These are phyloP conservation scores for Imbricaverruca yamaguchii DNA, from an alignment of 2,888 invertebrate genomes.

Conservation along the genomic window DNA sequence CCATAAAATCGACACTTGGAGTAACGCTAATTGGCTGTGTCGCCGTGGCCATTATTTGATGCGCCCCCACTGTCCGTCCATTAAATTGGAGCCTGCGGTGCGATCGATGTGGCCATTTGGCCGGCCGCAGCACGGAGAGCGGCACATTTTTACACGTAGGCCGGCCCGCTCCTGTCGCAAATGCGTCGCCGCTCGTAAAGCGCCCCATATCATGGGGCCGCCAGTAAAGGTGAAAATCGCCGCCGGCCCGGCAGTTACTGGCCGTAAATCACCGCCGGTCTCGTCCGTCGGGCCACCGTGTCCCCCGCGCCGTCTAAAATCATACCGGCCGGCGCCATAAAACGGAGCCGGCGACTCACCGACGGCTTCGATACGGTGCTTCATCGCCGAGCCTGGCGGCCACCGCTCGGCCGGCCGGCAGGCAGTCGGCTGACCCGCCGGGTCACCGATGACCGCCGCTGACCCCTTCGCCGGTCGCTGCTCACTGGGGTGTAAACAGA, in stretches of 20 bases:
- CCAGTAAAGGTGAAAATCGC: not conserved
- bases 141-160: not conserved
- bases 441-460: not conserved
- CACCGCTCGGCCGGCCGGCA: not conserved
- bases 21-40: slow-evolving; percentile 12
- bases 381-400: too few relatives aligned
- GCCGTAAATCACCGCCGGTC: slow-evolving; percentile 8
- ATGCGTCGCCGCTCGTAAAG: slow-evolving; percentile 6
- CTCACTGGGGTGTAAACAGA: not conserved
- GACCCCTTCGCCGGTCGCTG: not conserved
- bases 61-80: slow-evolving; percentile 19
- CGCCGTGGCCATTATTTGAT: slow-evolving; percentile 16
- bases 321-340: too few relatives aligned
- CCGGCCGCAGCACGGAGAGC: not conserved
- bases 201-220: not conserved
- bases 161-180: not conserved
- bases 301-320: too few relatives aligned
- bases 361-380: too few relatives aligned
- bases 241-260: not conserved
- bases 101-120: slow-evolving; percentile 3
- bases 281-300: not conserved
- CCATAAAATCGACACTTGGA: slow-evolving; percentile 13
- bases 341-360: too few relatives aligned
- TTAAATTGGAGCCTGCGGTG: slow-evolving; percentile 6
- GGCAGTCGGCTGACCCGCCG: not conserved